phyloP scores from a whole-genome alignment of 37 sponge, comb jelly and placozoan species.

The Oscarella lobularis region DNA sequence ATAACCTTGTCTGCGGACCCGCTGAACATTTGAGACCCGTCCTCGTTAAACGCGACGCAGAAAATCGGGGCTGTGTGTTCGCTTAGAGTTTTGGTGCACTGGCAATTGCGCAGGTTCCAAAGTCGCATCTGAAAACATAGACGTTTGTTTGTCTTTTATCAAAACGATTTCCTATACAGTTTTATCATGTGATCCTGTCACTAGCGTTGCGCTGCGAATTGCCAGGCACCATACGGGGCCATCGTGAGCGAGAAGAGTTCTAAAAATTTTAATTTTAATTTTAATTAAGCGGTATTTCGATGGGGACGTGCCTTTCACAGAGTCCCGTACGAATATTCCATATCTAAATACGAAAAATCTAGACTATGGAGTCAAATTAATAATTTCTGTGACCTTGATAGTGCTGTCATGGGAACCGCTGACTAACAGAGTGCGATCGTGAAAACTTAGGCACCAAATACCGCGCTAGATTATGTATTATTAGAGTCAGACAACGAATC shows the following conservation, averaged over 20 bases:
- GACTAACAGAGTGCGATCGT: conserved; percentile 44
- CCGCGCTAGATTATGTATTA: conserved; percentile 20
- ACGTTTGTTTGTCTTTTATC: background rate
- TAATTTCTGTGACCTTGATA: too few relatives aligned
- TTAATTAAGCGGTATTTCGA: too few relatives aligned
- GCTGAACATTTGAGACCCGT: conserved; percentile 28
- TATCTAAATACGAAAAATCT: conserved; percentile 12
- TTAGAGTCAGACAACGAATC: background rate
- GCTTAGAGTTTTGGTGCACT: conserved; percentile 7
- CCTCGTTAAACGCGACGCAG: conserved; percentile 42
- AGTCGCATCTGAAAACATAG: conserved; percentile 53
- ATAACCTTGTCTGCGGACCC: conserved; percentile 59
- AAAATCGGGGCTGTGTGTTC: conserved; percentile 64
- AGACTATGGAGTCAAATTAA: background rate
- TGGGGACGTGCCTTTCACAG: conserved; percentile 52
- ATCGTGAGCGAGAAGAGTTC: conserved; percentile 29
- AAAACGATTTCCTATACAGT: conserved; percentile 24
- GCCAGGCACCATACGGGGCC: conserved; percentile 56
- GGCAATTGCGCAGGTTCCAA: conserved; percentile 44
- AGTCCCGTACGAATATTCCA: conserved; percentile 42
- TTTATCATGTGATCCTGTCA: conserved; percentile 63
- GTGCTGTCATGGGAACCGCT: conserved; percentile 58
- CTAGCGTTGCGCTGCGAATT: conserved; percentile 35
- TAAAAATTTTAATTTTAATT: too few relatives aligned
- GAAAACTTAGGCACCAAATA: conserved; percentile 61